Conservation (phyloP, 2,888 invertebrate genomes). For the Tubiluchus corallicola region DNA sequence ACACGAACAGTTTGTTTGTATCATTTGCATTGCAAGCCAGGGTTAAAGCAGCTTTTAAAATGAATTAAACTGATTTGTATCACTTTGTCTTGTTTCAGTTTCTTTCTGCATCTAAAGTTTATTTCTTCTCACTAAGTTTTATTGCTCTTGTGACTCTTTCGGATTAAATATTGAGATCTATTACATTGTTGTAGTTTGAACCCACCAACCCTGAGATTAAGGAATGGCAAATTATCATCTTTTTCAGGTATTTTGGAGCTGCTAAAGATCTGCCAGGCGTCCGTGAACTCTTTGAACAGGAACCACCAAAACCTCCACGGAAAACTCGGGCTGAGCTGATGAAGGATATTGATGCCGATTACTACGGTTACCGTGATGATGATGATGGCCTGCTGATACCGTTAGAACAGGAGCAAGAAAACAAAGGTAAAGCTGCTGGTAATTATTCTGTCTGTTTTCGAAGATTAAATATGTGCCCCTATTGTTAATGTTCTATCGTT, state of each 20-base stretch:
- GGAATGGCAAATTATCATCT: neutral
- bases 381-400: conserved; percentile 89
- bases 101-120: too few species aligned
- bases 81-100: too few species aligned
- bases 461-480: neutral
- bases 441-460: neutral
- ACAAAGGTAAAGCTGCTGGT: conserved; percentile 42
- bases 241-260: conserved; percentile 59
- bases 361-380: conserved; percentile 95
- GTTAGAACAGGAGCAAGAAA: conserved; percentile 60
- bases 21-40: too few species aligned
- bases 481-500: neutral
- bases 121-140: too few species aligned
- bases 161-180: neutral
- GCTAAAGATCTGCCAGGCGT: conserved; percentile 96
- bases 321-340: conserved; percentile 89
- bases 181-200: neutral
- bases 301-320: conserved; percentile 68
- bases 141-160: neutral
- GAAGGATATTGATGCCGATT: conserved; percentile 95
- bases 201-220: neutral
- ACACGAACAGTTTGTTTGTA: too few species aligned
- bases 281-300: conserved; percentile 88
- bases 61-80: too few species aligned
- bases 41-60: too few species aligned